Conservation (phyloP, 2,888 invertebrate genomes). For the Lepidochitona cinerea region DNA sequence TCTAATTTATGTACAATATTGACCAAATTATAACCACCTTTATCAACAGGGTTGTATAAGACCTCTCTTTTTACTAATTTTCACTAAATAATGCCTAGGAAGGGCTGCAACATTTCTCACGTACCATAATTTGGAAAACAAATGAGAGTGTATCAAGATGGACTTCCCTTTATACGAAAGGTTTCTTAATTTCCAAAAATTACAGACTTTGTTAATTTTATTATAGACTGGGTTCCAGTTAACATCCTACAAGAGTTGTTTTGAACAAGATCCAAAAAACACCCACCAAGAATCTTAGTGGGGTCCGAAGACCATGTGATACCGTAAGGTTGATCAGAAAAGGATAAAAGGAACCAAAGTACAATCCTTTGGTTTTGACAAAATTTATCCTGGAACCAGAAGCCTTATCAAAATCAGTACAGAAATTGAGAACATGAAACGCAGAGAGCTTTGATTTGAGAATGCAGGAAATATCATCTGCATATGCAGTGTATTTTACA, state of each 20-base stretch:
- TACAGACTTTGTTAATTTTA: not conserved
- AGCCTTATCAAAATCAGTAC: slow-evolving; percentile 10
- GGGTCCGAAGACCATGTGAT: slow-evolving; percentile 5
- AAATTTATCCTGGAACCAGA: slow-evolving; percentile 30
- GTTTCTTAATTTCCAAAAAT: not conserved
- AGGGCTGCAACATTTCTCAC: too few species aligned
- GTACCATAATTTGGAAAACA: slow-evolving; percentile 3
- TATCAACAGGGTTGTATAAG: not conserved
- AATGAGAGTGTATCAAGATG: not conserved
- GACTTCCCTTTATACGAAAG: not conserved
- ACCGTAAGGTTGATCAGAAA: slow-evolving; percentile 32
- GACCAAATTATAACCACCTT: not conserved
- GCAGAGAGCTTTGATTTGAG: not conserved
- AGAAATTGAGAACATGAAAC: slow-evolving; percentile 3
- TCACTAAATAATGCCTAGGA: too few species aligned
- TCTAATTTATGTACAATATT: not conserved
- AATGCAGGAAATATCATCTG: slow-evolving; percentile 15
- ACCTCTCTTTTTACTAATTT: not conserved
- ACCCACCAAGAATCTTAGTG: not conserved
- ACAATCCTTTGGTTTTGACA: slow-evolving; percentile 29
- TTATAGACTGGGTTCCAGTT: not conserved
- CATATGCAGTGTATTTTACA: slow-evolving; percentile 13
- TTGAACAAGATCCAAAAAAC: not conserved
- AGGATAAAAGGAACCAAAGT: slow-evolving; percentile 28
- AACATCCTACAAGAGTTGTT: not conserved